phyloP scores from a whole-genome alignment of 2,797 vertebrate genomes.

The Anguilla marmorata region DNA sequence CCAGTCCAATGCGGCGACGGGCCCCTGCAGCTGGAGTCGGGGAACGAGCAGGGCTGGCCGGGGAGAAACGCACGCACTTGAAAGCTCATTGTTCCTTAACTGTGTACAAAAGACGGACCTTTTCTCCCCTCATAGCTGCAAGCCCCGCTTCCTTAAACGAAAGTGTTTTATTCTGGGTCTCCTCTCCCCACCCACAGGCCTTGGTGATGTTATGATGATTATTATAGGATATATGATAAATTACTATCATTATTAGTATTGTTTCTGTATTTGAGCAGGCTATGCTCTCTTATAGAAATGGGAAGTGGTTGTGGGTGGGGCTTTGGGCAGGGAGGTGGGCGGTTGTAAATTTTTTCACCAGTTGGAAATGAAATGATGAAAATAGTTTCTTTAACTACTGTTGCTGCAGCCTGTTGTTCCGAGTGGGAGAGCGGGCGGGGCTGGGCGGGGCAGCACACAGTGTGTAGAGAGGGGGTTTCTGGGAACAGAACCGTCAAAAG shows the following conservation, averaged over 20 bases:
- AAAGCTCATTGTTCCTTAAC: slow-evolving; percentile 58
- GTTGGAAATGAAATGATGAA: slow-evolving; percentile 55
- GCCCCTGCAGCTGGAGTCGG: slow-evolving; percentile 64
- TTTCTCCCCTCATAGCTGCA: slow-evolving; percentile 32
- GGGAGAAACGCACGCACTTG: slow-evolving; percentile 55
- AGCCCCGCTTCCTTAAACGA: slow-evolving; percentile 54
- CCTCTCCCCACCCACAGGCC: slow-evolving; percentile 66
- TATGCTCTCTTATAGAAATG: slow-evolving; percentile 53
- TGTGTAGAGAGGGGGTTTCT: slow-evolving; percentile 63
- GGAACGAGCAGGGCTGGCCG: slow-evolving; percentile 48
- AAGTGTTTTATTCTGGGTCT: slow-evolving; percentile 50
- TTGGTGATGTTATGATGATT: slow-evolving; percentile 49
- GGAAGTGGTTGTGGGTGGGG: slow-evolving; percentile 5
- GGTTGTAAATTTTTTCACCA: slow-evolving; percentile 53
- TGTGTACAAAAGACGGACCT: slow-evolving; percentile 44
- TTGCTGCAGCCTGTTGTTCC: slow-evolving; percentile 50
- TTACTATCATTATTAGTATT: slow-evolving; percentile 8
- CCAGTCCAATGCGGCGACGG: slow-evolving; percentile 70
- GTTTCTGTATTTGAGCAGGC: slow-evolving; percentile 52
- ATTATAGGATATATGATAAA: slow-evolving; percentile 37
- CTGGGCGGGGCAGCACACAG: slow-evolving; percentile 51
- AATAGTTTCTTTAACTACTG: slow-evolving; percentile 69
- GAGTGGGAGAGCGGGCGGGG: slow-evolving; percentile 38
- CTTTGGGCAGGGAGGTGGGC: neutral
- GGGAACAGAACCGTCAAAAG: slow-evolving; percentile 51